Conservation (phyloP, 1,140 invertebrate species). For the Metaphire vulgaris region DNA sequence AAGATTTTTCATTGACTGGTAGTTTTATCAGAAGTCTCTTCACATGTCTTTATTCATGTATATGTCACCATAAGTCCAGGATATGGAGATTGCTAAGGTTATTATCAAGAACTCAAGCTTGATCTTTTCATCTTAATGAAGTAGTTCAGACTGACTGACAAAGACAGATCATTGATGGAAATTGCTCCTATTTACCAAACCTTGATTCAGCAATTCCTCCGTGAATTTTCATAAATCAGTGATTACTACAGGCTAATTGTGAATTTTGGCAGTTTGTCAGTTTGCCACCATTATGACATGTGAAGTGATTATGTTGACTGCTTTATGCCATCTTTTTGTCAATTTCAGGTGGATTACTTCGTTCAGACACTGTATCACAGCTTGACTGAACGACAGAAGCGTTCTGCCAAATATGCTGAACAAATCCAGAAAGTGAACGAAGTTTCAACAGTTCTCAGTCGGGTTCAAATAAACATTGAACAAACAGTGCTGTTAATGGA, state of each 20-base stretch:
- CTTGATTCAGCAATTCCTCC: too few relatives aligned
- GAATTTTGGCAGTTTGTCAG: too few relatives aligned
- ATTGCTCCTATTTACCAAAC: too few relatives aligned
- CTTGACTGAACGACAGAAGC: constrained; percentile 72
- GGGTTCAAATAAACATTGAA: constrained; percentile 73
- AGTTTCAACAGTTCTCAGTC: constrained; percentile 67
- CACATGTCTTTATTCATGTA: not conserved
- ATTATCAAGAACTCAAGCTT: not conserved
- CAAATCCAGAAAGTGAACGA: constrained; percentile 72
- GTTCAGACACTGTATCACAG: constrained; percentile 63
- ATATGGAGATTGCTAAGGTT: not conserved
- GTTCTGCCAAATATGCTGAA: constrained; percentile 74
- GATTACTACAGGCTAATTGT: too few relatives aligned
- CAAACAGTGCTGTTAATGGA: constrained; percentile 78
- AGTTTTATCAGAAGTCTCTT: not conserved
- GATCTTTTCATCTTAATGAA: too few relatives aligned
- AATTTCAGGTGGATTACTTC: constrained; percentile 64
- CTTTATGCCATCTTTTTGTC: too few relatives aligned
- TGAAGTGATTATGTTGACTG: too few relatives aligned
- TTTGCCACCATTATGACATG: too few relatives aligned
- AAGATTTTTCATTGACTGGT: too few relatives aligned
- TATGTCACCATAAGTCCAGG: not conserved
- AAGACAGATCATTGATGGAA: too few relatives aligned
- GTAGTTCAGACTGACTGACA: too few relatives aligned
- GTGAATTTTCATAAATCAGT: too few relatives aligned